These are phyloP conservation scores for Pseudorhiza aurosa DNA, from an alignment of 30 jellyfish, hydroid and myxozoan species.

Conservation along the genomic window DNA sequence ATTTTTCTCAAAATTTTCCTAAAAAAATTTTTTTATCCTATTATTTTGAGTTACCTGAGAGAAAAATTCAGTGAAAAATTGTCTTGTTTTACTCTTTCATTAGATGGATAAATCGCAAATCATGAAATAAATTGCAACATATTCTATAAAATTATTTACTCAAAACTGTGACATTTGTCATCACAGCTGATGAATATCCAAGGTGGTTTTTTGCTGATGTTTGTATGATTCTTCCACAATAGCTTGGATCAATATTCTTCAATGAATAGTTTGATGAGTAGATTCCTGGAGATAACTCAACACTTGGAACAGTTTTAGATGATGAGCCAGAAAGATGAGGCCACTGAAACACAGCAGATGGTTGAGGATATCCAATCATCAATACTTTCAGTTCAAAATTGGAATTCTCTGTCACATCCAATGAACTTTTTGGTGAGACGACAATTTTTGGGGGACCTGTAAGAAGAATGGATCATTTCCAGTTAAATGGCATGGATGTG, in stretches of 20 bases:
- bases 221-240: conserved; percentile 17
- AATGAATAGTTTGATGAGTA: conserved; percentile 8
- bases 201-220: not conserved
- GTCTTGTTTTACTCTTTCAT: no score
- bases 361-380: conserved; percentile 31
- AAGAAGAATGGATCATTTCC: not conserved
- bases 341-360: conserved; percentile 23
- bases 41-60: no score
- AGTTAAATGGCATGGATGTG: not conserved
- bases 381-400: not conserved
- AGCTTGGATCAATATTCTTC: conserved; percentile 15
- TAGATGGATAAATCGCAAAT: no score
- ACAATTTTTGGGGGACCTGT: conserved; percentile 19
- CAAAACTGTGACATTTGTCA: conserved; percentile 8
- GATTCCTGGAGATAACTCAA: not conserved
- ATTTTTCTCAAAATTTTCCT: no score
- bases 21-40: no score
- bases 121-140: no score
- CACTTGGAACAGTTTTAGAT: not conserved
- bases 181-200: not conserved
- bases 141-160: not conserved
- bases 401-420: conserved; percentile 1
- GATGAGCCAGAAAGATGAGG: conserved; percentile 1
- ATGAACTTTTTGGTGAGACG: not conserved
- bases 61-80: no score